A percentile compares a stretch with the other conserved stretches of the same genome.
These are phyloP conservation scores for Falco punctatus DNA, from an alignment of 2,113 vertebrate species.

Conservation along the genomic window DNA sequence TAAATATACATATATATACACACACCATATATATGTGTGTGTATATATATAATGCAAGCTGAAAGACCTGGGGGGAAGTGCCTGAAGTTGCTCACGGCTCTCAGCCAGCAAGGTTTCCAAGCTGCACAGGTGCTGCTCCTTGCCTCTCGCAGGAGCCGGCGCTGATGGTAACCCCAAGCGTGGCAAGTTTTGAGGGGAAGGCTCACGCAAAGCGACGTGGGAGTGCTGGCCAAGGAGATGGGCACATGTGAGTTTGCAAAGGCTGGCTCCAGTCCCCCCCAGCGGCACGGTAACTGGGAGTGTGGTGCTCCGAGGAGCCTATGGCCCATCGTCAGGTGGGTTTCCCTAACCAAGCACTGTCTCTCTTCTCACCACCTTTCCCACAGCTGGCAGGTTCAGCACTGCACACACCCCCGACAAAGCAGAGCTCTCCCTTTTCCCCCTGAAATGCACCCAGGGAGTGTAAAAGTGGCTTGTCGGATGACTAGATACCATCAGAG, in stretches of 20 bases:
- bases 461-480: background rate
- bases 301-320: fast-evolving
- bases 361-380: background rate
- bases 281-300: background rate
- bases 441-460: background rate
- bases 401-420: background rate
- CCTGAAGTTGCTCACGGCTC: background rate
- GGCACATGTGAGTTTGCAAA: background rate
- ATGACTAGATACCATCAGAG: background rate
- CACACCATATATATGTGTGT: no score
- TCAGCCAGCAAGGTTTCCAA: background rate
- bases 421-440: background rate
- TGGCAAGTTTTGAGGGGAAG: background rate
- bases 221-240: fast-evolving
- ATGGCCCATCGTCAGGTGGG: fast-evolving
- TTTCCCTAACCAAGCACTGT: background rate
- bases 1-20: no score
- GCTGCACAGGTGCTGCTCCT: background rate
- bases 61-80: background rate
- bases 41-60: background rate
- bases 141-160: background rate
- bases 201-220: fast-evolving
- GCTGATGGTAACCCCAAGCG: background rate
- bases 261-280: background rate
- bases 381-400: background rate